Percentiles rank a stretch among this genome's conserved stretches.
Conservation (phyloP, 2,797 vertebrate species). For the Hippopotamyrus pictus region DNA sequence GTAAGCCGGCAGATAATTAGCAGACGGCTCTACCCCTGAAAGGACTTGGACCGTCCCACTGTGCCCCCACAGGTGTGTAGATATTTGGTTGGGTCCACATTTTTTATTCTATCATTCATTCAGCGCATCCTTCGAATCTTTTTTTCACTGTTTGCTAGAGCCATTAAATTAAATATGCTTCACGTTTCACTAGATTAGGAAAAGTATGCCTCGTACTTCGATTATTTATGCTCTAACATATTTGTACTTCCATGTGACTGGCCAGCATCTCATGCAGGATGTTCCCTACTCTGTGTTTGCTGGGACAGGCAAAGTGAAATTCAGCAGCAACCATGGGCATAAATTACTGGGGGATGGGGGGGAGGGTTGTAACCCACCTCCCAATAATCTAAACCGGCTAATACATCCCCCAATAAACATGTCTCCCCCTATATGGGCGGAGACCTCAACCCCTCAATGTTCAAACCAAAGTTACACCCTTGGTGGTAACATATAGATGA, state of each 20-base stretch:
- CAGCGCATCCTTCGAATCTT: background rate
- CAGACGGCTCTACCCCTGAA: constrained; percentile 2
- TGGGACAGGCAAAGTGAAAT: background rate
- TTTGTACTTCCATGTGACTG: background rate
- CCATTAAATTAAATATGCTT: background rate
- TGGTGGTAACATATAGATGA: background rate
- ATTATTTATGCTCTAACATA: background rate
- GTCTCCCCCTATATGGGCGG: background rate
- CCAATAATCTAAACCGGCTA: background rate
- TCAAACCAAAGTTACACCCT: background rate
- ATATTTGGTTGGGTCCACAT: background rate
- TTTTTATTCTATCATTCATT: background rate
- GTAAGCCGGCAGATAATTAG: constrained; percentile 5
- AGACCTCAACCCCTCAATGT: background rate
- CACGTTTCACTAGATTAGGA: background rate
- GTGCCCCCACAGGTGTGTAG: background rate
- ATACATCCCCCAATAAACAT: background rate
- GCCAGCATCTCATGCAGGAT: background rate
- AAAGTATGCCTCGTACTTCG: background rate
- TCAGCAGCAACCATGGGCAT: background rate
- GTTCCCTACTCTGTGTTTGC: background rate
- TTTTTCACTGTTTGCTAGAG: background rate
- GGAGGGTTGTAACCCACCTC: background rate
- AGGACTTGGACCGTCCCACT: background rate
- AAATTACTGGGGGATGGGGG: background rate